Evolutionary conservation across 2,888 invertebrate species (phyloP).

Genomic region (Cotesia congregata): DNA sequence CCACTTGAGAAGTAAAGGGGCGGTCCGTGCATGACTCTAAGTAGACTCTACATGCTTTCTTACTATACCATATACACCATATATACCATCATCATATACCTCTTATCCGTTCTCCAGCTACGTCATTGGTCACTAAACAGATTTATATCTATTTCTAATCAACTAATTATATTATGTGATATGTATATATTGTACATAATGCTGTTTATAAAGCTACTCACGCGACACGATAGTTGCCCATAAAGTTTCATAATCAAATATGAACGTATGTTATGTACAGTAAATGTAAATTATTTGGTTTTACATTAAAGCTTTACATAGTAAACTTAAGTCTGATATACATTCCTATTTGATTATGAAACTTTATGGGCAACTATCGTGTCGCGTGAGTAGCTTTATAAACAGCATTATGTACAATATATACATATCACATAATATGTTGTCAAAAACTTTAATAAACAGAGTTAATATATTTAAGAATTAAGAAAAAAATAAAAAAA

Average conservation of each 20-base stretch:
- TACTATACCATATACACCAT: too few species aligned
- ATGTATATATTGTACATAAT: conserved; percentile 16
- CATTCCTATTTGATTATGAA: conserved; percentile 46
- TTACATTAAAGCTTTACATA: conserved; percentile 2
- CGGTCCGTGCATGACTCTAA: conserved; percentile 57
- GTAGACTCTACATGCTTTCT: conserved; percentile 10
- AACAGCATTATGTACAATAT: conserved; percentile 6
- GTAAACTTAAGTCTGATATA: background rate
- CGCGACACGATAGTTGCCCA: conserved; percentile 41
- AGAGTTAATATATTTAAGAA: background rate
- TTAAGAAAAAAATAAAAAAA: background rate
- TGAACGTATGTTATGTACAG: conserved; percentile 26
- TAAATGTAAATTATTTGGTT: conserved; percentile 4
- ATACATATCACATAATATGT: conserved; percentile 8
- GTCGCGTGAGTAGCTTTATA: conserved; percentile 26
- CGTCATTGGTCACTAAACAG: conserved; percentile 30
- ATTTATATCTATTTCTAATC: background rate
- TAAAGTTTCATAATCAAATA: conserved; percentile 45
- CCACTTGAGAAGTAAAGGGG: conserved; percentile 49
- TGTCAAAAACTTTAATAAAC: background rate
- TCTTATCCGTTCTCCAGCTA: conserved; percentile 37
- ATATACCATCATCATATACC: conserved; percentile 1
- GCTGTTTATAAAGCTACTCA: conserved; percentile 10
- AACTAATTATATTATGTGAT: too few species aligned
- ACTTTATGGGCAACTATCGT: conserved; percentile 41